phyloP scores from a whole-genome alignment of 2,888 invertebrate genomes.

The Ophion slaviceki region DNA sequence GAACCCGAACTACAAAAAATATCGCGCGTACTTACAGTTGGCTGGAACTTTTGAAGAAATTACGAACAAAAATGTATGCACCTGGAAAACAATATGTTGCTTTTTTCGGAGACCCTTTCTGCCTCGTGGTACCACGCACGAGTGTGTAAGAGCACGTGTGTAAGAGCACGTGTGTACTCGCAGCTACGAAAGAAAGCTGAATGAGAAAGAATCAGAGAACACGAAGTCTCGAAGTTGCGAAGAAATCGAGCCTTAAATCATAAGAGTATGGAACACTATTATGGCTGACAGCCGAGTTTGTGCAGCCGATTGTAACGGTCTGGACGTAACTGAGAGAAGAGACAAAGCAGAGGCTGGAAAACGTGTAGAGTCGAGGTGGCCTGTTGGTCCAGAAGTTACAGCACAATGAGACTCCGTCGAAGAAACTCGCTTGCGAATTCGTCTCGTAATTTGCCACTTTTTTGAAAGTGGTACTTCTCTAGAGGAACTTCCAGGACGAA shows the following conservation, averaged over 20 bases:
- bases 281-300: neutral
- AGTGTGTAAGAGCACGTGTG: conserved; percentile 15
- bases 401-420: too few relatives aligned
- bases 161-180: conserved; percentile 17
- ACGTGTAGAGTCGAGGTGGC: too few relatives aligned
- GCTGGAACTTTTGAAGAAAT: neutral
- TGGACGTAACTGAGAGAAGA: too few relatives aligned
- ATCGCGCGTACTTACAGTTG: neutral
- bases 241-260: conserved; percentile 53
- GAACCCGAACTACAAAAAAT: neutral
- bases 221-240: conserved; percentile 34
- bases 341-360: too few relatives aligned
- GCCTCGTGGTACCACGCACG: neutral
- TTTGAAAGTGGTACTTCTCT: too few relatives aligned
- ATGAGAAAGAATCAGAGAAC: conserved; percentile 25
- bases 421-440: too few relatives aligned
- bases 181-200: conserved; percentile 5
- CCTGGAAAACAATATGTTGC: neutral
- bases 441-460: too few relatives aligned
- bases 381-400: too few relatives aligned
- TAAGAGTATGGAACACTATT: conserved; percentile 34
- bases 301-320: too few relatives aligned
- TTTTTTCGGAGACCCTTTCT: neutral
- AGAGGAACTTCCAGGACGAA: too few relatives aligned
- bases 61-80: too few relatives aligned